Conservation (phyloP, 53 echinoderm and acorn worm genomes). For the Holothuria leucospilota region DNA sequence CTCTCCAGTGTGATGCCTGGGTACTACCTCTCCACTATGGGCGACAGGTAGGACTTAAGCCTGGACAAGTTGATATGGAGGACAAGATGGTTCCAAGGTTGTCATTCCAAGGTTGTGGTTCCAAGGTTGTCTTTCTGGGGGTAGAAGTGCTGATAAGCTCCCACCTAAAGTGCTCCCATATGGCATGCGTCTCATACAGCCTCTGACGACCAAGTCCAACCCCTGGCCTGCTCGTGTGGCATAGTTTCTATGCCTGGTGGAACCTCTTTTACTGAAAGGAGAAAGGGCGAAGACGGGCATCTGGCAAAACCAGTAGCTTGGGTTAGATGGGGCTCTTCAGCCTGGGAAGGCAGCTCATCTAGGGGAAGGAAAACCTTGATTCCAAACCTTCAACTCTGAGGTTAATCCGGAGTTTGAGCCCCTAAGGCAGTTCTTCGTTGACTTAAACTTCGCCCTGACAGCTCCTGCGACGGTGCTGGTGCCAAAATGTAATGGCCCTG, state of each 20-base stretch:
- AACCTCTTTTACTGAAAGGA: conserved; percentile 21
- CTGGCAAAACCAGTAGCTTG: not conserved
- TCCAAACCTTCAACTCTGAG: conserved; percentile 8
- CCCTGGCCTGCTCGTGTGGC: conserved; percentile 55
- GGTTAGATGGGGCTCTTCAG: conserved; percentile 11
- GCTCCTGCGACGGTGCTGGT: conserved; percentile 60
- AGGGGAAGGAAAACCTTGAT: conserved; percentile 25
- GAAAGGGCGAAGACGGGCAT: conserved; percentile 11
- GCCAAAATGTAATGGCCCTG: conserved; percentile 51
- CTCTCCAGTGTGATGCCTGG: conserved; percentile 54
- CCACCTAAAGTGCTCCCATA: too few species aligned
- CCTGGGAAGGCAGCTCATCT: conserved; percentile 3
- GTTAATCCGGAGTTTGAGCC: conserved; percentile 38
- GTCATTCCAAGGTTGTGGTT: too few species aligned
- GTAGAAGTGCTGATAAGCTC: too few species aligned
- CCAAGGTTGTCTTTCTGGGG: too few species aligned
- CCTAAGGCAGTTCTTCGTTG: conserved; percentile 57
- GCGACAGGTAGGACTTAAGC: not conserved
- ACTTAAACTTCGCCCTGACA: conserved; percentile 49
- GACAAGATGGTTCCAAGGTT: not conserved
- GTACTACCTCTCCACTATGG: too few species aligned
- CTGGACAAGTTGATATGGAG: conserved; percentile 52
- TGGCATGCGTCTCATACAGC: too few species aligned
- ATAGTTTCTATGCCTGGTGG: conserved; percentile 32
- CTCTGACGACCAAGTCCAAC: conserved; percentile 24